phyloP scores from a whole-genome alignment of 2,888 invertebrate species.

The Sarcophaga caerulescens region DNA sequence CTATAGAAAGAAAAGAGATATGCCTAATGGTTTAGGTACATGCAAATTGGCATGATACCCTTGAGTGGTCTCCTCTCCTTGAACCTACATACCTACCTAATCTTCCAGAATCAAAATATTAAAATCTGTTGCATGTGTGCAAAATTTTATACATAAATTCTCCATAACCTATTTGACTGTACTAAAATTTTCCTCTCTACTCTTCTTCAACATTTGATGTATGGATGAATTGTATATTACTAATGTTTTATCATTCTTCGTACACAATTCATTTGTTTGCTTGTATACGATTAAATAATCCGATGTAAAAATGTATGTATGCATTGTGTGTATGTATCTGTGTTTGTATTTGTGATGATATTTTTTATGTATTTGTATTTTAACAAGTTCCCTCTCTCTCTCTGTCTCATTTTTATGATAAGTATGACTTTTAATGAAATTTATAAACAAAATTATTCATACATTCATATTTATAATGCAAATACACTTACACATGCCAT shows the following conservation, averaged over 20 bases:
- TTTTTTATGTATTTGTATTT: neutral
- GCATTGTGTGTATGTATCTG: neutral
- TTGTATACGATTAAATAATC: too few species aligned
- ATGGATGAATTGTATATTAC: constrained; percentile 32
- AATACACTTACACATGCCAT: neutral
- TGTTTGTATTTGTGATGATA: too few species aligned
- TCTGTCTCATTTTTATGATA: constrained; percentile 41
- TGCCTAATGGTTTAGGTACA: too few species aligned
- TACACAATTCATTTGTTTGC: neutral
- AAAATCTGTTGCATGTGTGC: too few species aligned
- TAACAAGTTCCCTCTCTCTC: constrained; percentile 22
- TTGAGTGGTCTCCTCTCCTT: too few species aligned
- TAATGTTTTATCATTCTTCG: constrained; percentile 31
- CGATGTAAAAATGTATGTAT: neutral
- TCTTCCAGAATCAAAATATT: too few species aligned
- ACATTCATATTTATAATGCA: constrained; percentile 10
- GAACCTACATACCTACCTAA: too few species aligned
- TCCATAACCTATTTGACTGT: too few species aligned
- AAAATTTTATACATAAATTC: too few species aligned
- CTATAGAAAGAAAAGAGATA: too few species aligned
- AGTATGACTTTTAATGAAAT: constrained; percentile 56
- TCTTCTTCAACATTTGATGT: constrained; percentile 19
- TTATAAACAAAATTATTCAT: constrained; percentile 55
- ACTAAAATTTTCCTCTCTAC: neutral
- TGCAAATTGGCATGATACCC: neutral